Evolutionary conservation across 2,797 vertebrate genomes (phyloP).

Genomic region (Coregonus ussuriensis): DNA sequence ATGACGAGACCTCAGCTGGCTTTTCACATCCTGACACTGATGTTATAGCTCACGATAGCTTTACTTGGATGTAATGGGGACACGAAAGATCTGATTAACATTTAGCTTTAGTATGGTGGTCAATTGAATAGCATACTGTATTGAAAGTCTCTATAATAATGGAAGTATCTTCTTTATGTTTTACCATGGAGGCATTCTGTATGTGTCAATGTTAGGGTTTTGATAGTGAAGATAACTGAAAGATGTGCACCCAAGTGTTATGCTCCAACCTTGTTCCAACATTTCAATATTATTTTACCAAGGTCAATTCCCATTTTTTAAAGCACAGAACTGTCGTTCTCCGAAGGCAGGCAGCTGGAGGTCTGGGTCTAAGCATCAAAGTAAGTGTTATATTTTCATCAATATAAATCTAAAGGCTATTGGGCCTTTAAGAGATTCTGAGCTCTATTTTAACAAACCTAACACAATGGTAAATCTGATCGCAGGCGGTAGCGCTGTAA

Average conservation of each 20-base stretch:
- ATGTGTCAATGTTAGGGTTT: no score
- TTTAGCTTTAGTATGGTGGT: not conserved
- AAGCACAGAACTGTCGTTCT: conserved; percentile 98
- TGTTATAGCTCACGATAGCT: not conserved
- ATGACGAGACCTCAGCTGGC: not conserved
- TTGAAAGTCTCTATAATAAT: no score
- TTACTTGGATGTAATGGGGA: not conserved
- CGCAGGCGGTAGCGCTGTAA: no score
- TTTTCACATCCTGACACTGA: not conserved
- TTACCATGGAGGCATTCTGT: no score
- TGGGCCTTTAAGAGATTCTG: not conserved
- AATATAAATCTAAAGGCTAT: conserved; percentile 20
- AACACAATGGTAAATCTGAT: no score
- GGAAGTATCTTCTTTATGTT: no score
- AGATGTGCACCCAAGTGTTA: not conserved
- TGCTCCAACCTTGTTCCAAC: conserved; percentile 31
- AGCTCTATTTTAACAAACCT: no score
- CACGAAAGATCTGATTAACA: not conserved
- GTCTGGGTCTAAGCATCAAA: conserved; percentile 97
- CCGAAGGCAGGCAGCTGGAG: conserved; percentile 86
- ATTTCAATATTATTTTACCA: conserved; percentile 72
- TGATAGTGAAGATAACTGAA: no score
- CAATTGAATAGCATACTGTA: no score
- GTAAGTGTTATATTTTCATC: conserved; percentile 72
- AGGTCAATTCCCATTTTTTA: conserved; percentile 88